A percentile compares a stretch with the other conserved stretches of the same genome.
phyloP scores from a whole-genome alignment of 2,113 vertebrate species.

The Ammodytes marinus region DNA sequence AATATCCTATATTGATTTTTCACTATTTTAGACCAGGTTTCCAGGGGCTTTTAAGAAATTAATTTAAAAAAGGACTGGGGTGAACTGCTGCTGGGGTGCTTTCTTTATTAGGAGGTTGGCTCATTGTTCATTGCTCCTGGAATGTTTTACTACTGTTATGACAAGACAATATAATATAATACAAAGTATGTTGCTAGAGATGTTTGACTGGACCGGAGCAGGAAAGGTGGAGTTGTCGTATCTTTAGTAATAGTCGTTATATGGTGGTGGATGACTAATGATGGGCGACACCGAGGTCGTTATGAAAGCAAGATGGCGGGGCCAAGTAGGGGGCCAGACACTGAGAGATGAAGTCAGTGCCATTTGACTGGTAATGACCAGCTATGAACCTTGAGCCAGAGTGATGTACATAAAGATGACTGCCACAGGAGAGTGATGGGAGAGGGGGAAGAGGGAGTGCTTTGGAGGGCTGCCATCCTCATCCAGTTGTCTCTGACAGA shows the following conservation, averaged over 20 bases:
- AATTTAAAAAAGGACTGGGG: not conserved
- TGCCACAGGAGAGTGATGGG: constrained; percentile 21
- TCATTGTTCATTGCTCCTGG: no score
- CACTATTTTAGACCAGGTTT: no score
- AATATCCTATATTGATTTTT: no score
- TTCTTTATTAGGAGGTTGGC: not conserved
- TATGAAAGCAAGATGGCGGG: not conserved
- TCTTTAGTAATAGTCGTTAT: not conserved
- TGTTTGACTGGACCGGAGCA: not conserved
- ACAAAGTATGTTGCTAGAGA: not conserved
- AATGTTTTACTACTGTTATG: no score
- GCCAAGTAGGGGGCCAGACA: constrained; percentile 36
- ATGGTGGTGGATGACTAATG: not conserved
- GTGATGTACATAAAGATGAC: constrained; percentile 38
- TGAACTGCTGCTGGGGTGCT: not conserved
- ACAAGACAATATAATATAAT: no score
- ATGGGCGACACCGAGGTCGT: not conserved
- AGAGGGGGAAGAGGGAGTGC: constrained; percentile 12
- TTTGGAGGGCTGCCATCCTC: constrained; percentile 55
- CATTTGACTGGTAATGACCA: constrained; percentile 52
- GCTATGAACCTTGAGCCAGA: constrained; percentile 48
- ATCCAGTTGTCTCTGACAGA: constrained; percentile 70
- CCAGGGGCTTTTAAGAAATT: not conserved
- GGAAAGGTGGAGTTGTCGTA: not conserved
- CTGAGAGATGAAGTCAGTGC: constrained; percentile 31